A percentile compares a stretch with the other conserved stretches of the same genome.
These are phyloP conservation scores for Masnerella sp. DNA, from an alignment of 2,888 invertebrate species.

Conservation along the genomic window DNA sequence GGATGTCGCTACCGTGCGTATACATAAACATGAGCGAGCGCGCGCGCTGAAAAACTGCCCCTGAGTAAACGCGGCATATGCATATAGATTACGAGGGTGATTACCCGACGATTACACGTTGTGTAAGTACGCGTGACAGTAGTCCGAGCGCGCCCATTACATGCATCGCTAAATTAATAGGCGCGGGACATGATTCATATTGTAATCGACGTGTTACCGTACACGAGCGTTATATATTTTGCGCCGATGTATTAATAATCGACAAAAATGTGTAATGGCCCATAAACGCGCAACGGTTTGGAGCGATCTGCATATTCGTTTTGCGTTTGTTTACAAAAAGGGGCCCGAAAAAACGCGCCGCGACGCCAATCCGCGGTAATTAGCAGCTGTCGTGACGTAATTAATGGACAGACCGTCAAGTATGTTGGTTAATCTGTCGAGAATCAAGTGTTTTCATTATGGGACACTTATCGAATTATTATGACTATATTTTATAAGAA, in stretches of 20 bases:
- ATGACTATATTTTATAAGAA: no score
- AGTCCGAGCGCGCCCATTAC: constrained; percentile 60
- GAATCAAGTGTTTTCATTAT: not conserved
- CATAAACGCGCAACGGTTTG: constrained; percentile 34
- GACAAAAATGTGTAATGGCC: constrained; percentile 29
- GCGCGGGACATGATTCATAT: constrained; percentile 59
- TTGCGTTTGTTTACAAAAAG: constrained; percentile 13
- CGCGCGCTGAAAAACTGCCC: constrained; percentile 42
- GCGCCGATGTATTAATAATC: constrained; percentile 39
- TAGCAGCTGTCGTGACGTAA: constrained; percentile 40
- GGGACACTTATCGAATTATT: no score
- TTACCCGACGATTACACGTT: constrained; percentile 71
- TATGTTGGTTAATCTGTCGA: not conserved
- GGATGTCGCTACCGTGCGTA: constrained; percentile 39
- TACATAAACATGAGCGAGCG: constrained; percentile 55
- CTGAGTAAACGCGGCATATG: constrained; percentile 46
- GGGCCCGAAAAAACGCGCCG: not conserved
- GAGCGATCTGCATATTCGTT: constrained; percentile 36
- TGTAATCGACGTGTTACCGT: constrained; percentile 53
- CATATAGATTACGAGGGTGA: constrained; percentile 59
- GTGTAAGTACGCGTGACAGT: constrained; percentile 71
- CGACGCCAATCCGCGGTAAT: constrained; percentile 11
- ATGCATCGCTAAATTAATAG: constrained; percentile 62
- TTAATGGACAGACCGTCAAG: constrained; percentile 22
- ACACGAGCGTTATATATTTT: constrained; percentile 27